Conservation (phyloP, 64 coral and sea anemone species). For the Actinia equina region DNA sequence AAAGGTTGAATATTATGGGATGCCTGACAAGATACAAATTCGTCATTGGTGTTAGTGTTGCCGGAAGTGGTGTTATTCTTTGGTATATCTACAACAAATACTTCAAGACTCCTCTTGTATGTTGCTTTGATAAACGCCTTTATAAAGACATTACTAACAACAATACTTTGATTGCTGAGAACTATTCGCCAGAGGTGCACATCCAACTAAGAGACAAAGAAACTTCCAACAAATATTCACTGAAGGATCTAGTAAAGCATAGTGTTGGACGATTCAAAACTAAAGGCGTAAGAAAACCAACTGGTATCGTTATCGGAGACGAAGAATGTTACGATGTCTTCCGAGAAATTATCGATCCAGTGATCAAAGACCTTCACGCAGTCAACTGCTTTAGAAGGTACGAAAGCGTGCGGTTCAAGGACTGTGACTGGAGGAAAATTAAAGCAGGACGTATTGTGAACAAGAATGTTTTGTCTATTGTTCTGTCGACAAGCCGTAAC, state of each 20-base stretch:
- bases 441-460: constrained; percentile 8
- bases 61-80: not conserved
- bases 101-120: not conserved
- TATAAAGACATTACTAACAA: not conserved
- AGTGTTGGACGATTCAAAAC: not conserved
- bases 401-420: not conserved
- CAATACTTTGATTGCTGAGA: not conserved
- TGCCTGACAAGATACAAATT: not conserved
- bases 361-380: not conserved
- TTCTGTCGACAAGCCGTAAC: constrained; percentile 18
- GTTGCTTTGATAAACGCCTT: not conserved
- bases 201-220: not conserved
- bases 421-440: constrained; percentile 27
- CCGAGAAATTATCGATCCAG: constrained; percentile 37
- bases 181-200: not conserved
- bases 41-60: not conserved
- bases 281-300: not conserved
- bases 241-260: not conserved
- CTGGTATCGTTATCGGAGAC: constrained; percentile 26
- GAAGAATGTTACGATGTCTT: constrained; percentile 45
- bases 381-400: not conserved
- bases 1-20: not conserved
- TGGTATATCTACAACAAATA: not conserved
- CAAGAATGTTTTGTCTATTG: not conserved
- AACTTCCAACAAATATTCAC: not conserved